Percentiles rank a stretch among this genome's conserved stretches.
phyloP scores from a whole-genome alignment of 2,113 vertebrate genomes.

The Tetrao urogallus region DNA sequence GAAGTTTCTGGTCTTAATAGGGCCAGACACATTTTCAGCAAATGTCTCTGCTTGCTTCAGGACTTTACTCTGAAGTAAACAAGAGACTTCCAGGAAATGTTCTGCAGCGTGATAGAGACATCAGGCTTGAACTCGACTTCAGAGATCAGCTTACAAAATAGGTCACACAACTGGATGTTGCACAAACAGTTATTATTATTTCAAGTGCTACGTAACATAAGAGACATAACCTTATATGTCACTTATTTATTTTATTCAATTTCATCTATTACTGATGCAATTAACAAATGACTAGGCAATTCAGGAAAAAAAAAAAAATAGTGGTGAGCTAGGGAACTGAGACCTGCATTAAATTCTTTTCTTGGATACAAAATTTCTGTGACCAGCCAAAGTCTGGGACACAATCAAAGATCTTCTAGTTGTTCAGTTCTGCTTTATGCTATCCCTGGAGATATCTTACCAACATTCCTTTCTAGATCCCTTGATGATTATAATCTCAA shows the following conservation, averaged over 20 bases:
- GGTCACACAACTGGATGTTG: neutral
- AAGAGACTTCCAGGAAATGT: constrained; percentile 15
- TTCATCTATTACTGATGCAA: neutral
- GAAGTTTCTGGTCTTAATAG: neutral
- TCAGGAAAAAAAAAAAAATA: neutral
- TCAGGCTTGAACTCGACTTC: neutral
- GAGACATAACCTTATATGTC: neutral
- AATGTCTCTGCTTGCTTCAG: neutral
- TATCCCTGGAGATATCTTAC: neutral
- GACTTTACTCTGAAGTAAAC: neutral
- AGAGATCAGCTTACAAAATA: neutral
- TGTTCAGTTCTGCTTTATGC: neutral
- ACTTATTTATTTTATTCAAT: neutral
- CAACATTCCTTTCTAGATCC: neutral
- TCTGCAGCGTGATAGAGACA: neutral
- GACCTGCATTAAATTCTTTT: neutral
- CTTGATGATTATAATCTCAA: neutral
- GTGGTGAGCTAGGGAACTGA: neutral
- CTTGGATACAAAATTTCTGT: neutral
- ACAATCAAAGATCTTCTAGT: neutral
- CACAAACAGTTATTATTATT: neutral
- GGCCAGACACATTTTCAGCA: neutral
- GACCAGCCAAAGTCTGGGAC: neutral
- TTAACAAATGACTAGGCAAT: neutral
- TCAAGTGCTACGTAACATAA: neutral